Percentiles rank a stretch among this genome's conserved stretches.
phyloP scores from a whole-genome alignment of 2,888 invertebrate species.

The Drosophila demipolita region DNA sequence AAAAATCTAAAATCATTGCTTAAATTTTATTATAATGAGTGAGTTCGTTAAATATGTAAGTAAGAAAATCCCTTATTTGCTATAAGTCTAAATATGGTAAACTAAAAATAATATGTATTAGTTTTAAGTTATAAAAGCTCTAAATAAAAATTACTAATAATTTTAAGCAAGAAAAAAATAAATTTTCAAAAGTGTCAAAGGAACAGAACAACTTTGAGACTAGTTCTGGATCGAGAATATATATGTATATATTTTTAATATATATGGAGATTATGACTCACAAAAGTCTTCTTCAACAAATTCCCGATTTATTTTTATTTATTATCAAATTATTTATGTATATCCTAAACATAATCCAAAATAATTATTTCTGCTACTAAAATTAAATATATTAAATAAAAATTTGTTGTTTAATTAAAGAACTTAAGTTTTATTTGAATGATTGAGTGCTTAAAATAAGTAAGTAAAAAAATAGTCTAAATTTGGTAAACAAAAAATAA shows the following conservation, averaged over 20 bases:
- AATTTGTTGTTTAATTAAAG: neutral
- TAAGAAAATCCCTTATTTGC: no score
- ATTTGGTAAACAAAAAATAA: neutral
- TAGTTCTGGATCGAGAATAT: neutral
- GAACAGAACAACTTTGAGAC: neutral
- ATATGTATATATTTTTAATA: neutral
- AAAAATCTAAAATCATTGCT: no score
- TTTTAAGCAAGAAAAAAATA: slow-evolving; percentile 34
- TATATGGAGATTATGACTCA: neutral
- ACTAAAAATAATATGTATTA: no score
- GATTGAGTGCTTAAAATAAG: no score
- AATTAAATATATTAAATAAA: neutral
- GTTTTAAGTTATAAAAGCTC: slow-evolving; percentile 4
- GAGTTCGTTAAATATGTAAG: no score
- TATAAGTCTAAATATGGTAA: no score
- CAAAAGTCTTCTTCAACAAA: neutral
- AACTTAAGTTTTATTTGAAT: no score
- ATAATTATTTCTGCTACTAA: neutral
- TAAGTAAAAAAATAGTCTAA: neutral
- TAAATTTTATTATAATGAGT: no score
- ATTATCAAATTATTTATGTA: neutral
- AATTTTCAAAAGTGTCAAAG: neutral
- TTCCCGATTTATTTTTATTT: no score
- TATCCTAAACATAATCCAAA: neutral
- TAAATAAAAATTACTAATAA: slow-evolving; percentile 64